These are phyloP conservation scores for Phyllotreta cruciferae DNA, from an alignment of 2,888 invertebrate genomes.

Conservation along the genomic window DNA sequence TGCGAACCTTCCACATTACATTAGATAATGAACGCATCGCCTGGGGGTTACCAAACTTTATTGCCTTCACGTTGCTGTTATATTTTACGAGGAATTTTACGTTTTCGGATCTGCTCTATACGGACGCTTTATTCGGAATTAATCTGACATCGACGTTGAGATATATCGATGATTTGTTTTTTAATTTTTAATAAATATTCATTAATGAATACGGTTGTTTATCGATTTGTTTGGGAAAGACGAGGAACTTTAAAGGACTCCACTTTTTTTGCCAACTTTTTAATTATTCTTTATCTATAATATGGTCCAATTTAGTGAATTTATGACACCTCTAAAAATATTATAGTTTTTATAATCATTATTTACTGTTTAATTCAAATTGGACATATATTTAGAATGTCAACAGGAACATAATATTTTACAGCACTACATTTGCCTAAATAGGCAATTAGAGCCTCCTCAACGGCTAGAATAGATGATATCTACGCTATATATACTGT, in stretches of 20 bases:
- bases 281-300: no score
- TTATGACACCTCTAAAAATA: no score
- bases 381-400: no score
- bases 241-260: no score
- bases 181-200: no score
- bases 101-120: constrained; percentile 8
- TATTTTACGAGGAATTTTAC: constrained; percentile 16
- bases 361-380: no score
- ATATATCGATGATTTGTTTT: no score
- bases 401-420: neutral
- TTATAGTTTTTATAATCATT: no score
- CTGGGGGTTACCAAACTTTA: constrained; percentile 12
- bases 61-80: constrained; percentile 12
- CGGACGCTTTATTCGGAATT: constrained; percentile 3
- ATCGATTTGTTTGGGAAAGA: no score
- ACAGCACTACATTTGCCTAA: constrained; percentile 12
- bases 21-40: constrained; percentile 28
- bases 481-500: constrained; percentile 21
- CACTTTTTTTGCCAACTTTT: no score
- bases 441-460: constrained; percentile 23
- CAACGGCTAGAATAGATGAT: constrained; percentile 15
- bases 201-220: no score
- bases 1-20: constrained; percentile 27
- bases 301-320: no score
- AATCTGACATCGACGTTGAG: constrained; percentile 1